Conservation (phyloP, 1,140 invertebrate genomes). For the Drosophila lacertosa region DNA sequence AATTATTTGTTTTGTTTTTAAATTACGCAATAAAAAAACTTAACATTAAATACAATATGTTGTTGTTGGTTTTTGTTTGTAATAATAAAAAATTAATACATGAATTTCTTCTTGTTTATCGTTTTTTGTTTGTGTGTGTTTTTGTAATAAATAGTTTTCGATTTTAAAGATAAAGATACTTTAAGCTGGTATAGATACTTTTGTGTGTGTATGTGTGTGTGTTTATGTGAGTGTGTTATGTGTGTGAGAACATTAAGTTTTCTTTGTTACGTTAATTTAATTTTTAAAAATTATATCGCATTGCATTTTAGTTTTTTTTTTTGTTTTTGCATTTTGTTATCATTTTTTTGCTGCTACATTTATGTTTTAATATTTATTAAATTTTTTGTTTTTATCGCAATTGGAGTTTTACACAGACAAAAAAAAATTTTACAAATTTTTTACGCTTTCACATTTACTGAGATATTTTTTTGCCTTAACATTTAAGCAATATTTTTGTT, state of each 20-base stretch:
- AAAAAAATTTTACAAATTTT: conserved; percentile 82
- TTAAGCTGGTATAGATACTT: conserved; percentile 70
- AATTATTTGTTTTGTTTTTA: conserved; percentile 55
- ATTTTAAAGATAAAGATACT: conserved; percentile 53
- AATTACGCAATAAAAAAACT: conserved; percentile 79
- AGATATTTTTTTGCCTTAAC: conserved; percentile 77
- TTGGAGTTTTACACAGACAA: conserved; percentile 78
- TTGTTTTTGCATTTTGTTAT: too few species aligned
- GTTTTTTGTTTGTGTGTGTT: conserved; percentile 53
- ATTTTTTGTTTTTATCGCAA: conserved; percentile 71
- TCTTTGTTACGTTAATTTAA: conserved; percentile 62
- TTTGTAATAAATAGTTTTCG: conserved; percentile 76
- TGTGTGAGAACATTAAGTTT: conserved; percentile 75
- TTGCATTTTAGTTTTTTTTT: conserved; percentile 55
- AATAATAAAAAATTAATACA: conserved; percentile 82
- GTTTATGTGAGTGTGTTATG: conserved; percentile 32
- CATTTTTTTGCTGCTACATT: conserved; percentile 62
- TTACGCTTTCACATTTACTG: conserved; percentile 82
- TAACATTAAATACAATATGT: conserved; percentile 83
- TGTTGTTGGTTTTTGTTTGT: conserved; percentile 52
- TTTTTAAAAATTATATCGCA: conserved; percentile 81
- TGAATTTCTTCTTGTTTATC: conserved; percentile 58
- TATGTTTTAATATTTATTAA: conserved; percentile 52
- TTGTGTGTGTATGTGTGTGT: conserved; percentile 48
- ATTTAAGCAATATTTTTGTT: conserved; percentile 59